phyloP scores from a whole-genome alignment of 2,888 invertebrate species.

The Aleiodes leptofemur region DNA sequence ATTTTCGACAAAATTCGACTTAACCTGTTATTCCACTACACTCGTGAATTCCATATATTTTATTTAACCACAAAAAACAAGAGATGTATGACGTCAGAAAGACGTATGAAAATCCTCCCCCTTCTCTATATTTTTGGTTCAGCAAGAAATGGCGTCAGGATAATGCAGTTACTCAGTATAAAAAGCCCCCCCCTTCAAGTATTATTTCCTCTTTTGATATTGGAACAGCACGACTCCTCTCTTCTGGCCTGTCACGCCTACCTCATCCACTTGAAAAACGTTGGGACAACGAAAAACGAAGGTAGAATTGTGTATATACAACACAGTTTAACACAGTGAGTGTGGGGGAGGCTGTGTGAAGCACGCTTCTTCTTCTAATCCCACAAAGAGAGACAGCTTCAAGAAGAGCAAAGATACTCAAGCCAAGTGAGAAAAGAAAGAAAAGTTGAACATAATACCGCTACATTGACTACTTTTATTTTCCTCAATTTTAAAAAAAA shows the following conservation, averaged over 20 bases:
- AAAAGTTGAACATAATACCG: not conserved
- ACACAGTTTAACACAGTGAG: not conserved
- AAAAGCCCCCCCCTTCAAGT: conserved; percentile 48
- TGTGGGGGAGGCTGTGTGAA: conserved; percentile 2
- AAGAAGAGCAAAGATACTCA: conserved; percentile 5
- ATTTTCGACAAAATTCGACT: too few species aligned
- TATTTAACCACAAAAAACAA: conserved; percentile 3
- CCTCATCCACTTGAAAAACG: conserved; percentile 40
- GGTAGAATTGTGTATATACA: conserved; percentile 3
- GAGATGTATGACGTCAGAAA: conserved; percentile 30
- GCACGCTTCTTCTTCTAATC: not conserved
- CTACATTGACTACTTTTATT: conserved; percentile 7
- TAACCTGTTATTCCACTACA: too few species aligned
- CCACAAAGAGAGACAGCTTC: conserved; percentile 21
- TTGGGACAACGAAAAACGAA: conserved; percentile 31
- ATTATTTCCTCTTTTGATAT: conserved; percentile 70
- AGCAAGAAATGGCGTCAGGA: conserved; percentile 8
- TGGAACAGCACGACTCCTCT: conserved; percentile 57
- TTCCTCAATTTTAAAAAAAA: not conserved
- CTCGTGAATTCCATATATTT: too few species aligned
- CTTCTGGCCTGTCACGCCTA: conserved; percentile 39
- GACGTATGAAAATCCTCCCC: conserved; percentile 47
- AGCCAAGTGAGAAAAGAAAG: not conserved
- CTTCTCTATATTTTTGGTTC: not conserved
- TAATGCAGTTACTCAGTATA: conserved; percentile 68